Evolutionary conservation across 1,140 invertebrate species (phyloP), one percentile per base, ranked within the genome.

Genomic region (Drosophila obscura): DNA sequence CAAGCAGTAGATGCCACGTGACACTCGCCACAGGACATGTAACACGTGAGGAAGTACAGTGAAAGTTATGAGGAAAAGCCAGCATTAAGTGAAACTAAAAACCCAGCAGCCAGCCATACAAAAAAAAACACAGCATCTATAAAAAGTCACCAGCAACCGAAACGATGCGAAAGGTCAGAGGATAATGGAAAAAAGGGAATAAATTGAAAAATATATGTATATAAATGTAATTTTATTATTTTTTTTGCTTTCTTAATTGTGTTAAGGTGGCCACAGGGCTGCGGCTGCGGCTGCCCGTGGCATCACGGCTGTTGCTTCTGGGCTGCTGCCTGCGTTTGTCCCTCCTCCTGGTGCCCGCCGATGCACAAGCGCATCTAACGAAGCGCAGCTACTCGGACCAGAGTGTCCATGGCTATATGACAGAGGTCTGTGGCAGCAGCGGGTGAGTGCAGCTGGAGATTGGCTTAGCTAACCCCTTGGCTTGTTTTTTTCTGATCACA

Each of bases 341-440:
- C 11, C 35, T 64, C 4, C 15, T 90, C 50, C 44, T 72, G 9
- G 13, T 46, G 15, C 58, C 92, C 1, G 95, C 94, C 84, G 95
- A 53, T 24, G 71, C 65, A 35, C 69, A 76, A 44, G 66, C 62
- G 7, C 92, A 73, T 58, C 92, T 94, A 44, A 93, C 92, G 5
- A 95, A 95, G 91, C 93, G 95, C 80, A 95, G 95, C 87, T 95
- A 95, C 88, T 96, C 95, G 13, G 96, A 97, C 90, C 95, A 95
- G 85, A 96, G 96, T 46, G 94, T 97, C 6, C 94, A 94, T 81
- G 95, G 95, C 89, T 97, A 96, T 90, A 93, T 96, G 71, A 96
- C 96, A 8, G 96, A 96, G 94, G 96, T 96, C 93, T 6, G 39
- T 58, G 35, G 35, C 6, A 7, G 26, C 7, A 6, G 19, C n/a